Evolutionary conservation across 2,888 invertebrate species (phyloP).

Genomic region (Gibbula magus): DNA sequence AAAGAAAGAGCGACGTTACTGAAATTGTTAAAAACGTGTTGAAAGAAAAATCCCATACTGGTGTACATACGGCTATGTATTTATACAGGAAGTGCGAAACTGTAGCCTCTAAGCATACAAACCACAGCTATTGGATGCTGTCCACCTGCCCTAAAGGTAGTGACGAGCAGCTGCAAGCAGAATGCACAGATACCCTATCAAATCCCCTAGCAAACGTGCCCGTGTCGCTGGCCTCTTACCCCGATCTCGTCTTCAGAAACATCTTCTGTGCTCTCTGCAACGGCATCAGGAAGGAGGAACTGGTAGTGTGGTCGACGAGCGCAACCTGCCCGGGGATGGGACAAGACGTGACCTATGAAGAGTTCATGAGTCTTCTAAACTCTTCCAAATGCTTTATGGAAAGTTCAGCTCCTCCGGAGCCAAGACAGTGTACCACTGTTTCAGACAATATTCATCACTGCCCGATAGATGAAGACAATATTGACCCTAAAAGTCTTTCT

Average conservation of each 20-base stretch:
- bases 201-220: background rate
- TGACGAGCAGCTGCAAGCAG: background rate
- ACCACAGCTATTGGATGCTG: background rate
- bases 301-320: background rate
- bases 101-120: background rate
- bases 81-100: background rate
- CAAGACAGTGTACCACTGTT: background rate
- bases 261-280: background rate
- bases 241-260: background rate
- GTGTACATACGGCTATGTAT: background rate
- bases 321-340: background rate
- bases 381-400: background rate
- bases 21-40: background rate
- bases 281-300: background rate
- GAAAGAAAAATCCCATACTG: too few relatives aligned
- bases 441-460: too few relatives aligned
- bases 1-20: background rate
- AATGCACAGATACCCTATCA: background rate
- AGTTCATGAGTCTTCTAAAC: background rate
- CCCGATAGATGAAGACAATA: too few relatives aligned
- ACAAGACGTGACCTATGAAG: background rate
- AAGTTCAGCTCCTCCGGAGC: background rate
- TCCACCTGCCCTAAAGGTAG: background rate
- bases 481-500: too few relatives aligned
- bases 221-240: background rate